Base-by-base conservation (phyloP, 2,888 invertebrate species). In the Camptogramma bilineatum region DNA sequence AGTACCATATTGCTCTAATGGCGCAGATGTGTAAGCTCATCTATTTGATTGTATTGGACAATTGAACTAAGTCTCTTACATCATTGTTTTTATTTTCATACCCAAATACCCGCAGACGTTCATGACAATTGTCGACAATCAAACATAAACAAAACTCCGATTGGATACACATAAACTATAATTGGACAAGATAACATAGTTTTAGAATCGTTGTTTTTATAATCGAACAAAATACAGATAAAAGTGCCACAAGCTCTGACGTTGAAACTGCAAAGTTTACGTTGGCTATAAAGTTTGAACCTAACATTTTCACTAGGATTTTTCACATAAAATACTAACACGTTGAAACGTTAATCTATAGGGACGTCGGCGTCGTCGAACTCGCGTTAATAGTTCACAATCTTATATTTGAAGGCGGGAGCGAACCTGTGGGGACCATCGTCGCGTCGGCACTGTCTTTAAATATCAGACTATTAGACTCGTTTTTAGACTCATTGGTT, bases 301-400 rank as follows among this genome's bases (percentile, higher is more conserved):
- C 71, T 72, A 65, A 68, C 61, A 42, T 66, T 71, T 78, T 75
- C 47, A 62, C 66, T 68, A 66, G 68, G 72, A 74, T 76, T 76
- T 76, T 78, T 77, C 72, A 73, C 70, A 64, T 68, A 66, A 70
- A 75, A 75, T 78, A 71, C 34, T 39, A 10, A 39, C 56, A 48
- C 70, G 72, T 73, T 66, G 68, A 56, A 56, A 64, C 68, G 75
- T 74, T 79, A 76, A 79, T 79, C 76, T 78, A 68, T 69, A 73
- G 80, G 77, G 75, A 73, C 74, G 71, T 64, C 10, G 39, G 16
- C 64, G 71, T 69, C 64, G 71, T 69, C 70, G 69, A 72, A 73
- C 66, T 71, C 72, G 70, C 75, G 78, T 82, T 83, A 84, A 85
- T 85, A 83, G 83, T 83, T 81, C 78, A 76, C 82, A 83, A 84